phyloP scores from a whole-genome alignment of 2,888 invertebrate species.

The Anorthoa munda region DNA sequence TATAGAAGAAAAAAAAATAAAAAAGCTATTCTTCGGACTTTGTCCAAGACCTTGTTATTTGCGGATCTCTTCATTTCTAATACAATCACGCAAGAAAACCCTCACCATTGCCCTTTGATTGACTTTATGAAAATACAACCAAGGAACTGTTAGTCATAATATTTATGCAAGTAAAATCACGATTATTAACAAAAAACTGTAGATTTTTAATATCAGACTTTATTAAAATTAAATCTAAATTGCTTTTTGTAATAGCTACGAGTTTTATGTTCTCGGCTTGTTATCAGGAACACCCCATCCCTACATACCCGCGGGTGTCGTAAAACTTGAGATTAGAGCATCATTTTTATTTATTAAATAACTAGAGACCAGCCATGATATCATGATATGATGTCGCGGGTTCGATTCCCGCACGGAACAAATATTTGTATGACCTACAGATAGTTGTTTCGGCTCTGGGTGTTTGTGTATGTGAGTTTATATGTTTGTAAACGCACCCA shows the following conservation, averaged over 20 bases:
- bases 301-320: conserved; percentile 41
- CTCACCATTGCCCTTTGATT: too few species aligned
- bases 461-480: too few species aligned
- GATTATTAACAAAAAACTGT: background rate
- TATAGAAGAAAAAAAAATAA: too few species aligned
- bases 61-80: too few species aligned
- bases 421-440: too few species aligned
- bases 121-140: background rate
- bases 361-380: background rate
- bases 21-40: too few species aligned
- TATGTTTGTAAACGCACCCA: too few species aligned
- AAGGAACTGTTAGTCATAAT: background rate
- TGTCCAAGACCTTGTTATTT: too few species aligned
- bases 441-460: too few species aligned
- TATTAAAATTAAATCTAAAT: conserved; percentile 32
- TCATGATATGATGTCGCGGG: too few species aligned
- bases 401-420: too few species aligned
- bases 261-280: conserved; percentile 45
- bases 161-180: background rate
- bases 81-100: too few species aligned
- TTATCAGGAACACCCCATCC: conserved; percentile 40
- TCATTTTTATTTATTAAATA: conserved; percentile 48
- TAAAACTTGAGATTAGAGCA: conserved; percentile 45
- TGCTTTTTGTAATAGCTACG: conserved; percentile 40
- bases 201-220: conserved; percentile 9